These are phyloP conservation scores for Nematostella vectensis DNA, from an alignment of 92 coral and sea anemone species.

Conservation along the genomic window DNA sequence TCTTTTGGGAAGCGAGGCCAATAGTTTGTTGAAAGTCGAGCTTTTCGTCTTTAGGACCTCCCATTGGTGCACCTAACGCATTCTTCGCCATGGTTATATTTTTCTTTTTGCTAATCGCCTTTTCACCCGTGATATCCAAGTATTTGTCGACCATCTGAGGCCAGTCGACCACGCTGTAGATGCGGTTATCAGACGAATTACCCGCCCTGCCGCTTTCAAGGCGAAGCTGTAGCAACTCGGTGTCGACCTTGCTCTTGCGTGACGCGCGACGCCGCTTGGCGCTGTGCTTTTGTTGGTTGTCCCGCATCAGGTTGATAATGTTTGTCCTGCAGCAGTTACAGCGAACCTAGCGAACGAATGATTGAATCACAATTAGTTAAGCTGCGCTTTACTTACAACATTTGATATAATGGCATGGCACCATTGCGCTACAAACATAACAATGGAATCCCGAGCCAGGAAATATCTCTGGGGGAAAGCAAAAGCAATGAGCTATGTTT, in stretches of 20 bases:
- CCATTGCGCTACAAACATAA: too few relatives aligned
- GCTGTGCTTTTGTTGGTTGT: conserved; percentile 26
- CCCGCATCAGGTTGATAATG: conserved; percentile 46
- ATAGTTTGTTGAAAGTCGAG: neutral
- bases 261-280: conserved; percentile 13
- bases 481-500: too few relatives aligned
- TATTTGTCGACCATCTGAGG: conserved; percentile 51
- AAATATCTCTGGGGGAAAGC: too few relatives aligned
- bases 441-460: too few relatives aligned
- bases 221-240: conserved; percentile 3
- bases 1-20: neutral
- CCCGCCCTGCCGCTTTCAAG: conserved; percentile 21
- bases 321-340: conserved; percentile 75
- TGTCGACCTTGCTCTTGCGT: conserved; percentile 1
- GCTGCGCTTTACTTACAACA: too few relatives aligned
- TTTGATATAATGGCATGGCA: too few relatives aligned
- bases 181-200: conserved; percentile 27
- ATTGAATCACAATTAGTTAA: too few relatives aligned
- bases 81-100: neutral
- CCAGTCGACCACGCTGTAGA: conserved; percentile 82
- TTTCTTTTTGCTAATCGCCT: neutral
- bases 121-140: conserved; percentile 59
- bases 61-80: neutral
- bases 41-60: neutral
- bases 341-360: conserved; percentile 25